These are phyloP conservation scores for Crematogaster levior DNA, from an alignment of 2,888 invertebrate species.

Conservation along the genomic window DNA sequence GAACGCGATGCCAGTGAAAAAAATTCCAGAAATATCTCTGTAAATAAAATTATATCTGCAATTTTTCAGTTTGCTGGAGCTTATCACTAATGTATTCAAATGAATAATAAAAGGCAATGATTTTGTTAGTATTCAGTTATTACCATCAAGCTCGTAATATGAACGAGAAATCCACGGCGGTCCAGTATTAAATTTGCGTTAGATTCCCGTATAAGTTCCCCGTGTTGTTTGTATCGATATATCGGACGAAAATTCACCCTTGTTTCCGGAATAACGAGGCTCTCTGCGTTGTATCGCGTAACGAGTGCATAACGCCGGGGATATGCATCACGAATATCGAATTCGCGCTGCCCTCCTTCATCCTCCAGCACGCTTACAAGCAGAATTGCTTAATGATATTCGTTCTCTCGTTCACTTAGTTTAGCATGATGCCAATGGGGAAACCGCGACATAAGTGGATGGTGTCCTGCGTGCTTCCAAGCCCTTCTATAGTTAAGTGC, in stretches of 20 bases:
- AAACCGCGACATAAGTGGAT: constrained; percentile 80
- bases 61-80: background rate
- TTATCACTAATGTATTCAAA: background rate
- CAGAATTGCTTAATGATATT: constrained; percentile 79
- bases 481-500: constrained; percentile 79
- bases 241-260: constrained; percentile 25
- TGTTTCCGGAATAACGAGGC: constrained; percentile 38
- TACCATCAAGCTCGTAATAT: background rate
- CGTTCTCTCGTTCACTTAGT: constrained; percentile 80
- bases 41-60: background rate
- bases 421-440: constrained; percentile 76
- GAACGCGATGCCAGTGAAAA: background rate
- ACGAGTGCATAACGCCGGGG: constrained; percentile 36
- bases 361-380: constrained; percentile 69
- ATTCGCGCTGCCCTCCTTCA: constrained; percentile 52
- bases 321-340: constrained; percentile 48
- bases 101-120: background rate
- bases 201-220: constrained; percentile 35
- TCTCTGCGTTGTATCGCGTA: constrained; percentile 31
- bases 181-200: constrained; percentile 24
- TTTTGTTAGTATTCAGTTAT: background rate
- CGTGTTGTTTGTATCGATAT: constrained; percentile 24
- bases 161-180: background rate
- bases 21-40: background rate
- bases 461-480: constrained; percentile 76